Conservation (phyloP, 1,140 invertebrate species). For the Hylyphantes graminicola region DNA sequence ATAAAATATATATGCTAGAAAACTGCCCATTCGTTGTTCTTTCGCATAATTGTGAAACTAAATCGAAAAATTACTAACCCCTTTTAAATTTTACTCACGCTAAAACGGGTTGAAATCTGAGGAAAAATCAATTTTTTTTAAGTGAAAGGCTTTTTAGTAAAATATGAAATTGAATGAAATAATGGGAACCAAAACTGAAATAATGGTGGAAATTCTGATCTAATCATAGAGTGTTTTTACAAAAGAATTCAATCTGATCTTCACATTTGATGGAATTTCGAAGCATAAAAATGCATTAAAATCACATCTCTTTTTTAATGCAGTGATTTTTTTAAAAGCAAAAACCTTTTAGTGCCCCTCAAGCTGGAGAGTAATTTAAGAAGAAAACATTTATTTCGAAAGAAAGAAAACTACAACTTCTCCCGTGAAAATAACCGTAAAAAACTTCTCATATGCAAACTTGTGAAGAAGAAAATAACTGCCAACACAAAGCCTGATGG, state of each 20-base stretch:
- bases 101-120: too few species aligned
- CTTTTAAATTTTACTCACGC: too few species aligned
- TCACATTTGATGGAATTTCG: slow-evolving; percentile 31
- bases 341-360: slow-evolving; percentile 21
- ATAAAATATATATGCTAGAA: too few species aligned
- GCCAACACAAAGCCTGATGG: slow-evolving; percentile 29
- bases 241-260: slow-evolving; percentile 28
- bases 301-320: slow-evolving; percentile 27
- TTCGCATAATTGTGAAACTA: too few species aligned
- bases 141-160: too few species aligned
- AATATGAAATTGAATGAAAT: too few species aligned
- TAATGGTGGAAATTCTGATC: not conserved
- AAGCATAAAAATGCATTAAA: slow-evolving; percentile 30
- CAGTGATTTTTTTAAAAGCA: slow-evolving; percentile 8
- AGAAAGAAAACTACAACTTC: not conserved
- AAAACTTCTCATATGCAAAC: slow-evolving; percentile 28
- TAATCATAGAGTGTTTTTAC: not conserved
- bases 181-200: too few species aligned
- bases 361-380: not conserved
- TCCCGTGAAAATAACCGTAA: slow-evolving; percentile 22
- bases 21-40: too few species aligned
- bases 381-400: not conserved
- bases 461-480: slow-evolving; percentile 22
- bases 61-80: too few species aligned
- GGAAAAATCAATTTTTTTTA: too few species aligned